Evolutionary conservation across 1,140 invertebrate species (phyloP).

Genomic region (Sycophaga agraensis): DNA sequence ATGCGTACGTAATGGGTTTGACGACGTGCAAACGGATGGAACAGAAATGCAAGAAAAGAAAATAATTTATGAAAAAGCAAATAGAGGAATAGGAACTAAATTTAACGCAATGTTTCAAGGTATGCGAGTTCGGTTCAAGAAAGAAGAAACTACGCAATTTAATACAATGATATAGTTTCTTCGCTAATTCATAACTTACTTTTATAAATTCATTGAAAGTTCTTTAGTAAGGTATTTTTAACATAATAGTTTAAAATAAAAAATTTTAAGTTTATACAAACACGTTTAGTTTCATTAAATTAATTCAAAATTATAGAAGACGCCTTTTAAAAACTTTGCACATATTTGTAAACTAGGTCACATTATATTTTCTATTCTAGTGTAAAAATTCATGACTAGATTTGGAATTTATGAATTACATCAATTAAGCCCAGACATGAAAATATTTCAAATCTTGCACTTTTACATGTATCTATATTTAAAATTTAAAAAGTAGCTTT

Average conservation of each 20-base stretch:
- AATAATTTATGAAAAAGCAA: slow-evolving; percentile 23
- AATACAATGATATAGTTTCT: slow-evolving; percentile 34
- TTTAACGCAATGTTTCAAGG: slow-evolving; percentile 45
- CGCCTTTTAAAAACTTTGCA: too few species aligned
- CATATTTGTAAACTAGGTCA: too few species aligned
- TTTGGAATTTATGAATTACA: not conserved
- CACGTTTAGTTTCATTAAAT: too few species aligned
- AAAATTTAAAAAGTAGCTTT: not conserved
- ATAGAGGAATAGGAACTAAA: slow-evolving; percentile 36
- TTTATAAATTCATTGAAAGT: not conserved
- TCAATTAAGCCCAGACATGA: not conserved
- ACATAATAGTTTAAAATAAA: too few species aligned
- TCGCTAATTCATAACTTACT: not conserved
- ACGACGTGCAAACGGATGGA: slow-evolving; percentile 49
- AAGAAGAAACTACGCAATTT: slow-evolving; percentile 33
- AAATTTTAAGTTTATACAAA: too few species aligned
- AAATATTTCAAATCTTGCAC: not conserved
- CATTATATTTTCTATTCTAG: not conserved
- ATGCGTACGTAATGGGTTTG: slow-evolving; percentile 54
- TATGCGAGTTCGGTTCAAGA: slow-evolving; percentile 39
- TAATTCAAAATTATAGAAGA: too few species aligned
- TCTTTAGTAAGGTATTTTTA: not conserved
- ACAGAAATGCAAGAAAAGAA: slow-evolving; percentile 35
- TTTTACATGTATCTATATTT: not conserved
- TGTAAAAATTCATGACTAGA: not conserved